These are phyloP conservation scores for Nannospalax galili DNA, from an alignment of 2,113 vertebrate genomes.

Conservation along the genomic window DNA sequence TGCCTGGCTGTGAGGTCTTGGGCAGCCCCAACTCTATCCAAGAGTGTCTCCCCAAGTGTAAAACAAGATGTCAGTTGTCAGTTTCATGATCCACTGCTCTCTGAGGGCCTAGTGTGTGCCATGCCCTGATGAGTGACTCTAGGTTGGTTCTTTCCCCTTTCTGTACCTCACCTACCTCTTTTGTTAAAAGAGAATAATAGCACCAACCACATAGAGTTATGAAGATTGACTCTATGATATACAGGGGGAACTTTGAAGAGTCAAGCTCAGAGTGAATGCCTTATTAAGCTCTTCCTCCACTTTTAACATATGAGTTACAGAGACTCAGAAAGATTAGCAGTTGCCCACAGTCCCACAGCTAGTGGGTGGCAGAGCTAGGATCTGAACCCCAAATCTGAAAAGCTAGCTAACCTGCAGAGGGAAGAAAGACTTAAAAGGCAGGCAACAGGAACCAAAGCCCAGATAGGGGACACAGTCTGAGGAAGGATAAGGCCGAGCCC, in stretches of 20 bases:
- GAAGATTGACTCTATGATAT: neutral
- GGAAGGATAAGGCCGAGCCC: neutral
- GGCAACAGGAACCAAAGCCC: neutral
- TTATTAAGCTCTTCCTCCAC: neutral
- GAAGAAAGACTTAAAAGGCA: neutral
- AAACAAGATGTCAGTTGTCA: neutral
- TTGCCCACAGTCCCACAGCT: neutral
- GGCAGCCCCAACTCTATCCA: neutral
- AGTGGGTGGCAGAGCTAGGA: neutral
- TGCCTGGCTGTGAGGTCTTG: neutral
- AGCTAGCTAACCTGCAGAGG: neutral
- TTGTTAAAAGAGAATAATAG: neutral
- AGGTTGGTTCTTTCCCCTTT: neutral
- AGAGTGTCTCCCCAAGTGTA: neutral
- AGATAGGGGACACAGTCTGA: neutral
- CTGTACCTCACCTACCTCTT: slow-evolving; percentile 24
- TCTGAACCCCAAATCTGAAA: slow-evolving; percentile 20
- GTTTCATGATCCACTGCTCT: neutral
- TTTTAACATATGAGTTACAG: neutral
- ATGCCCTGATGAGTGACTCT: neutral
- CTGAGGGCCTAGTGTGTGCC: neutral
- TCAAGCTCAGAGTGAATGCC: neutral
- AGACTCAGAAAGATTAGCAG: neutral
- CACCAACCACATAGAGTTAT: neutral
- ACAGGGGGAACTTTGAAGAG: neutral